A percentile compares a stretch with the other conserved stretches of the same genome.
phyloP scores from a whole-genome alignment of 2,797 vertebrate species.

The Manis pentadactyla region DNA sequence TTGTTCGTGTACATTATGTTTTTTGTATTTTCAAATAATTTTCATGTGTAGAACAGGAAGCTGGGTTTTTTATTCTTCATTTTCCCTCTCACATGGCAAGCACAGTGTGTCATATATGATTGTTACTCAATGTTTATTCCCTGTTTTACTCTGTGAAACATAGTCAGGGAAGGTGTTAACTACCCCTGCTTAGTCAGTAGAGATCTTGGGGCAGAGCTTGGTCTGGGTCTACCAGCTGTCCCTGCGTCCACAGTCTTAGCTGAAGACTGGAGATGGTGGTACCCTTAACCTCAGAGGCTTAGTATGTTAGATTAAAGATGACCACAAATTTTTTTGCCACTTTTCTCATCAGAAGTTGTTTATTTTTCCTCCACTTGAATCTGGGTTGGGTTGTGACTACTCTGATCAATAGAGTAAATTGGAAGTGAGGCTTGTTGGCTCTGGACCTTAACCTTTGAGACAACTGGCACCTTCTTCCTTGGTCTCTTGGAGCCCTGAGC shows the following conservation, averaged over 20 bases:
- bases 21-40: constrained; percentile 16
- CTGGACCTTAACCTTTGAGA: neutral
- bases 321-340: neutral
- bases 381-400: neutral
- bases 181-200: neutral
- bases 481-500: neutral
- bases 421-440: neutral
- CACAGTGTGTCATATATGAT: neutral
- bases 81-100: neutral
- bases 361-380: neutral
- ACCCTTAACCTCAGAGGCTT: neutral
- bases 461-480: neutral
- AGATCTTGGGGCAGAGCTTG: constrained; percentile 8
- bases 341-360: neutral
- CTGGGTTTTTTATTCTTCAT: neutral
- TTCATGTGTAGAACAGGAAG: neutral
- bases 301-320: neutral
- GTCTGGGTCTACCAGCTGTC: neutral
- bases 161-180: neutral
- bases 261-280: neutral
- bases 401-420: neutral
- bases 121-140: neutral
- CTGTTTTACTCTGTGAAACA: neutral
- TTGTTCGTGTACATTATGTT: neutral
- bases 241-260: neutral